Evolutionary conservation across 2,113 vertebrate species (phyloP), one percentile per base, ranked within the genome.

Genomic region (Thymallus thymallus): DNA sequence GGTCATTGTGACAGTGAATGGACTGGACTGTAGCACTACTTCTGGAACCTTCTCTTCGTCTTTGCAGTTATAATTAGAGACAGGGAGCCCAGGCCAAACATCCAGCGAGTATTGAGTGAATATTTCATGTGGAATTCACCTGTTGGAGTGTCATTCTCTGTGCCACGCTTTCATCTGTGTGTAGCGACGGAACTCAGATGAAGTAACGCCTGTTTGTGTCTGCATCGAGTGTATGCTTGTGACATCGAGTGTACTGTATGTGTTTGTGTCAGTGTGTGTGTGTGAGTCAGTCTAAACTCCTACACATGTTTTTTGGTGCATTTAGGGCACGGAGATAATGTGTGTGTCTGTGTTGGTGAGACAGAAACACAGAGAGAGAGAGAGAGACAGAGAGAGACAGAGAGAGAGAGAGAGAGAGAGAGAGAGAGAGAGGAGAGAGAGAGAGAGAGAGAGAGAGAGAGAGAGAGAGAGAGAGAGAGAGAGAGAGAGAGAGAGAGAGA

Each of bases 161-260:
- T 91, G 87, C 87, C 88, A 88, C 83, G 68, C 77, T 91, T 80
- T 88, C 63, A 80, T 86, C 65, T 75, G 67, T 82, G 67, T 41
- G 80, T 84, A 75, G 78, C 79, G 68, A 78, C 60, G 45, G 45
- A 71, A 67, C 29, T 24, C 24, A 14, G 22, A 24, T 65, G 5
- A 5, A 4, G 9, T 65, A 18, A 0, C 9, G 12, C 4, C 20
- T 32, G 30, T 45, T n/a, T n/a, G 4, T n/a, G 16, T 51, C 48
- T 18, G 3, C 1, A 2, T 65, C 1, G 4, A 13, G 22, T 5
- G n/a, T n/a, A 56, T 58, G 30, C 20, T 1, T 41, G 4, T 41
- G 60, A 10, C 35, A 41, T 12, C 2, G 9, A 41, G 35, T 73
- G 71, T 73, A 10, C 35, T 41, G 71, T 48, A 79, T 65, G 68